These are phyloP conservation scores for Cheilosia impressa DNA, from an alignment of 2,888 invertebrate species.

Conservation along the genomic window DNA sequence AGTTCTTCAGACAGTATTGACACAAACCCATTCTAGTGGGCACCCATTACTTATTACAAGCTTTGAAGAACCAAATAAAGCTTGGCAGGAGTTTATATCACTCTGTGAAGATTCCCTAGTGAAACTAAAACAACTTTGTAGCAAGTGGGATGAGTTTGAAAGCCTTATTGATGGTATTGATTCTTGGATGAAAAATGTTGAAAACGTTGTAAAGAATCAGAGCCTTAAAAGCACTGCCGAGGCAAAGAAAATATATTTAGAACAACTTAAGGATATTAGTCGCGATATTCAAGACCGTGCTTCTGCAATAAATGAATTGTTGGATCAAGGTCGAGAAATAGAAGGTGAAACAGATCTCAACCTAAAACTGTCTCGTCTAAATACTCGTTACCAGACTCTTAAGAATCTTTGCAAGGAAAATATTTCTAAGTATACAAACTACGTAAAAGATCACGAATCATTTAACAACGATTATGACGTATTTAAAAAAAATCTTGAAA, in stretches of 20 bases:
- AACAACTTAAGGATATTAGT: conserved; percentile 89
- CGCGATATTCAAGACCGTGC: conserved; percentile 88
- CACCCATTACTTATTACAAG: conserved; percentile 90
- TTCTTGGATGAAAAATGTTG: conserved; percentile 93
- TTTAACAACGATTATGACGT: conserved; percentile 90
- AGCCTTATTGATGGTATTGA: conserved; percentile 90
- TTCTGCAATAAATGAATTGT: conserved; percentile 87
- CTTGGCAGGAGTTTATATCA: conserved; percentile 90
- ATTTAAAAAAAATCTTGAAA: conserved; percentile 90
- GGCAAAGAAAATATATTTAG: conserved; percentile 91
- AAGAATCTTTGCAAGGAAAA: conserved; percentile 93
- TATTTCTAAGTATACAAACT: conserved; percentile 91
- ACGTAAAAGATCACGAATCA: conserved; percentile 92
- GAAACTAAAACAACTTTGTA: conserved; percentile 90
- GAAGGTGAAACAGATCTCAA: conserved; percentile 91
- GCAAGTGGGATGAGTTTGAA: conserved; percentile 92
- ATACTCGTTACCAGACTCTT: conserved; percentile 92
- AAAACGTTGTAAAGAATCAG: conserved; percentile 94
- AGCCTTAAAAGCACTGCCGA: conserved; percentile 93
- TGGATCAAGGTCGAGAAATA: conserved; percentile 88
- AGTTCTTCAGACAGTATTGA: conserved; percentile 89
- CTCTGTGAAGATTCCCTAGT: conserved; percentile 89
- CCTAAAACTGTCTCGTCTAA: conserved; percentile 90
- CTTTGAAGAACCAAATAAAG: conserved; percentile 89
- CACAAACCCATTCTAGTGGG: conserved; percentile 90